phyloP scores from a whole-genome alignment of 2,888 invertebrate species.

The Notocelia uddmanniana region DNA sequence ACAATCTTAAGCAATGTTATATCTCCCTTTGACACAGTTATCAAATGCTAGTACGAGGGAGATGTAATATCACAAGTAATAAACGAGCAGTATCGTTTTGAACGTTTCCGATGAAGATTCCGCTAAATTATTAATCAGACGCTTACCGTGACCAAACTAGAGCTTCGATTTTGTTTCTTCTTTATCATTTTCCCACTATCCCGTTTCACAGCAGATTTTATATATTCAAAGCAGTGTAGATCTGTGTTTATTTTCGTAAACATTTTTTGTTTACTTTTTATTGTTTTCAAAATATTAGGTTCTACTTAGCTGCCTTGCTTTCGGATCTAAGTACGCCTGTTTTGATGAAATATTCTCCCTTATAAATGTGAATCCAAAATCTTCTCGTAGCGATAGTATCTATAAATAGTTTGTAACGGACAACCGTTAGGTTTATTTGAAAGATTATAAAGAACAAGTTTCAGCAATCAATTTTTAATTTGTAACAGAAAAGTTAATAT shows the following conservation, averaged over 20 bases:
- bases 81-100: slow-evolving; percentile 3
- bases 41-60: background rate
- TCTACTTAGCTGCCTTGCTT: slow-evolving; percentile 26
- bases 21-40: slow-evolving; percentile 50
- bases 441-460: slow-evolving; percentile 26
- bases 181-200: slow-evolving; percentile 78
- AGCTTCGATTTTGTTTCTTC: slow-evolving; percentile 80
- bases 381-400: slow-evolving; percentile 8
- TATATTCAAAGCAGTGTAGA: slow-evolving; percentile 66
- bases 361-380: slow-evolving; percentile 17
- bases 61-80: background rate
- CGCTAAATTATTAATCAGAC: slow-evolving; percentile 77
- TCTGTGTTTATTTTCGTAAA: slow-evolving; percentile 37
- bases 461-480: slow-evolving; percentile 4
- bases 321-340: slow-evolving; percentile 30
- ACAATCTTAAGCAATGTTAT: background rate
- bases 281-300: slow-evolving; percentile 19
- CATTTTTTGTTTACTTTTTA: slow-evolving; percentile 12
- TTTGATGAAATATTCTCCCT: slow-evolving; percentile 12
- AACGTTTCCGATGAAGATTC: slow-evolving; percentile 39
- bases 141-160: slow-evolving; percentile 84
- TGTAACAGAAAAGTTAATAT: background rate
- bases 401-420: slow-evolving; percentile 21
- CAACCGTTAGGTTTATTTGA: slow-evolving; percentile 32
- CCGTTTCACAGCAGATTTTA: slow-evolving; percentile 74